Evolutionary conservation across 2,113 vertebrate genomes (phyloP).

Genomic region (Oryzias javanicus): DNA sequence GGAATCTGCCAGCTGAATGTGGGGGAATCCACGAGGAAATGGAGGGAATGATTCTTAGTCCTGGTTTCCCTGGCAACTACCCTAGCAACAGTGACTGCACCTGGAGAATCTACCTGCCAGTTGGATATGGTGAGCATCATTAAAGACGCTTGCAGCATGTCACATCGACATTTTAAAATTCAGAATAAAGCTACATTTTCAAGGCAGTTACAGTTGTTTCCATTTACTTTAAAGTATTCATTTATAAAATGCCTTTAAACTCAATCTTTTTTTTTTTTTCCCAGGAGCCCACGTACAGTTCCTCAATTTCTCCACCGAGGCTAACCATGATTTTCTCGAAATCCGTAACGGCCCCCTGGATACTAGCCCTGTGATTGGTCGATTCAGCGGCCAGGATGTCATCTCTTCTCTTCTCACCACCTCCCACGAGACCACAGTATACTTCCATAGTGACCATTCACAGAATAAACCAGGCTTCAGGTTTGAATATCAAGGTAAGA

Average conservation of each 20-base stretch:
- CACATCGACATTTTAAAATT: conserved; percentile 4
- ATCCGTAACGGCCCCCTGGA: conserved; percentile 93
- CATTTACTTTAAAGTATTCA: background rate
- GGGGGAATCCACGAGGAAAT: conserved; percentile 90
- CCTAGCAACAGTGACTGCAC: conserved; percentile 98
- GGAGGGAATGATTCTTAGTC: conserved; percentile 96
- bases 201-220: background rate
- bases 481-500: conserved; percentile 93
- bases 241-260: background rate
- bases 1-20: conserved; percentile 83
- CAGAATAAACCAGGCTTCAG: conserved; percentile 97
- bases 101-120: conserved; percentile 91
- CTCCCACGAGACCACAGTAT: conserved; percentile 90
- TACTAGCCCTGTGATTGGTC: conserved; percentile 89
- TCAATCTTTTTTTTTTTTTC: conserved; percentile 1
- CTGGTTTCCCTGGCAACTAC: conserved; percentile 97
- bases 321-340: conserved; percentile 96
- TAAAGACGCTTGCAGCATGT: conserved; percentile 6
- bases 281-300: conserved; percentile 95
- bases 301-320: conserved; percentile 96
- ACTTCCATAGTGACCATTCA: conserved; percentile 97
- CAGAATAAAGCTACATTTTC: background rate
- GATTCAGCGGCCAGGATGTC: conserved; percentile 88
- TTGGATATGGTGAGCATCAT: conserved; percentile 89
- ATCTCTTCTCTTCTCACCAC: conserved; percentile 89